Conservation (phyloP, 1,140 invertebrate species). For the Sycobia sp. region DNA sequence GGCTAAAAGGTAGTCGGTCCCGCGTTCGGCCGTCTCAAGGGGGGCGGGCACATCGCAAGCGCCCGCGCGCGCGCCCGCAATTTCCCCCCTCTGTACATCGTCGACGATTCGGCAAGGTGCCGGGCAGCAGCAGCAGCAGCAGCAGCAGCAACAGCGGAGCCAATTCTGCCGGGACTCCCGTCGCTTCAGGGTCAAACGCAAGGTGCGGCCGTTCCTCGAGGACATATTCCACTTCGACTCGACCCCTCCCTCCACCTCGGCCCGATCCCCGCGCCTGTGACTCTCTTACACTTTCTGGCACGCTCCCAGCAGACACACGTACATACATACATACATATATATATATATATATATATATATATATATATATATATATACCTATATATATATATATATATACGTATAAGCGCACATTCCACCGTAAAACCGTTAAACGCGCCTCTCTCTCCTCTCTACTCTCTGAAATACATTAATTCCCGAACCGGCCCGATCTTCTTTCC, state of each 20-base stretch:
- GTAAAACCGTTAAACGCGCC: conserved; percentile 29
- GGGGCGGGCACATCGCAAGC: no score
- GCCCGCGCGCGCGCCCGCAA: no score
- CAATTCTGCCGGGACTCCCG: no score
- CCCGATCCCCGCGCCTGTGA: not conserved
- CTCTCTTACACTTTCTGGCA: not conserved
- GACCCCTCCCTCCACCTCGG: not conserved
- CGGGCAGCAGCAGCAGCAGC: no score
- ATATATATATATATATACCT: not conserved
- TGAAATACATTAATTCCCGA: conserved; percentile 26
- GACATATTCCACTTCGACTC: not conserved
- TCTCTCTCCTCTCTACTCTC: not conserved
- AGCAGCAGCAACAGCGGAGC: no score
- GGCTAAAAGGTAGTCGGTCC: no score
- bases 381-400: no score
- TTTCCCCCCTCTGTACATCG: no score
- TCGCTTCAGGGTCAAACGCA: conserved; percentile 53
- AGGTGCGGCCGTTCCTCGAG: conserved; percentile 47
- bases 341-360: not conserved
- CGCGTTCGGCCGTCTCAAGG: no score
- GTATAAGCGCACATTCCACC: conserved; percentile 27
- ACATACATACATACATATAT: not conserved
- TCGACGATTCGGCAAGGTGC: no score
- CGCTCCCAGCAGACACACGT: not conserved
- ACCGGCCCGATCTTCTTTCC: conserved; percentile 4